Conservation (phyloP, 2,797 vertebrate species). For the Parauchenoglanis punctatus region DNA sequence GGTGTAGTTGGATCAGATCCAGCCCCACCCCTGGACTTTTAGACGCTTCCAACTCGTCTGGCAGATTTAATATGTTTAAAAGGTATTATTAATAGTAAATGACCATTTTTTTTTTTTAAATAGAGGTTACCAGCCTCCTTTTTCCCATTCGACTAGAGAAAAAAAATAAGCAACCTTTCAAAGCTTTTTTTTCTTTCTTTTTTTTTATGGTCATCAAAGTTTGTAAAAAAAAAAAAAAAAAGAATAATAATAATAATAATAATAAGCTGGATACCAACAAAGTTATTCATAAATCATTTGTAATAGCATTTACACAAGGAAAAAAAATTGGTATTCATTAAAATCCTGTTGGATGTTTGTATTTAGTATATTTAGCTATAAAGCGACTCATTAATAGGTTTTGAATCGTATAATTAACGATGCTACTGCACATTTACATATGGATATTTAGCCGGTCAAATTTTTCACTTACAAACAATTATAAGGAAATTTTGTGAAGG, state of each 20-base stretch:
- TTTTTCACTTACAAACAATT: no score
- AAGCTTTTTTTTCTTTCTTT: no score
- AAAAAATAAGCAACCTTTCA: no score
- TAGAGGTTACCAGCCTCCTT: not conserved
- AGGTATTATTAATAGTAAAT: no score
- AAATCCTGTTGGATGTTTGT: not conserved
- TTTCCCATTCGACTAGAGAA: not conserved
- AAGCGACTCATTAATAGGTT: not conserved
- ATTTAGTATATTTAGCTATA: not conserved
- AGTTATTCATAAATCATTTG: no score
- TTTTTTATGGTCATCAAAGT: no score
- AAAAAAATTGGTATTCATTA: not conserved
- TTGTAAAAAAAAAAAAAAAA: no score
- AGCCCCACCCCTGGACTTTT: not conserved
- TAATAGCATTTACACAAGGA: not conserved
- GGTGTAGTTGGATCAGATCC: not conserved
- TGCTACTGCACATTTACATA: not conserved
- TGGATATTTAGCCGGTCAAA: not conserved
- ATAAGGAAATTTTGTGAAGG: not conserved
- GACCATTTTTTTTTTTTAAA: not conserved
- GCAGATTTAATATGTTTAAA: no score
- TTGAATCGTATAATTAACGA: not conserved
- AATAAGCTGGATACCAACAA: no score
- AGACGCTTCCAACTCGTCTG: no score
- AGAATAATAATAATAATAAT: no score